phyloP scores from a whole-genome alignment of 1,140 invertebrate genomes.

The Dermatophagoides farinae region DNA sequence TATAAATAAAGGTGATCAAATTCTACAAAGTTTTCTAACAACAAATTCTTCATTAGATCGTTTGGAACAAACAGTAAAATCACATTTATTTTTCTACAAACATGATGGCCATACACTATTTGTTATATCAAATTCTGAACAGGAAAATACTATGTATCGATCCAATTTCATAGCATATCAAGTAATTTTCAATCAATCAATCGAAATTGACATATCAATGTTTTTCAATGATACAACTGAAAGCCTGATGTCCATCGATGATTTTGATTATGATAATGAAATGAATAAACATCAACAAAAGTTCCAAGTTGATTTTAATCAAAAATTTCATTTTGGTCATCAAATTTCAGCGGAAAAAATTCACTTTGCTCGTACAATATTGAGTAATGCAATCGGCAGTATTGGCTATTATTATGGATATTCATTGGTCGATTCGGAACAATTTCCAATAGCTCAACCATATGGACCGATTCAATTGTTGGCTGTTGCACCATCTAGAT shows the following conservation, averaged over 20 bases:
- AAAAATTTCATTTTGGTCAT: conserved; percentile 7
- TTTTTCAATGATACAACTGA: conserved; percentile 4
- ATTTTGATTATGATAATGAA: no score
- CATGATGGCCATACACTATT: conserved; percentile 20
- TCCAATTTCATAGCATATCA: conserved; percentile 58
- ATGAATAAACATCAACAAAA: conserved; percentile 27
- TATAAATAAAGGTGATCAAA: conserved; percentile 12
- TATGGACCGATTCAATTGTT: conserved; percentile 85
- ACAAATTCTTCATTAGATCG: conserved; percentile 42
- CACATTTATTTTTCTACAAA: conserved; percentile 21
- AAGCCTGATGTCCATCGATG: conserved; percentile 30
- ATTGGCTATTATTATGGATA: conserved; percentile 91
- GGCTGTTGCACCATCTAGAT: conserved; percentile 81
- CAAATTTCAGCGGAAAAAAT: conserved; percentile 24
- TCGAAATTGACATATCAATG: conserved; percentile 61
- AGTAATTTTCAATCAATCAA: conserved; percentile 53
- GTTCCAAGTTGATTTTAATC: background rate
- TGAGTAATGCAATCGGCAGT: conserved; percentile 87
- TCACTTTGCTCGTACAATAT: conserved; percentile 56
- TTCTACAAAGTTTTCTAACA: conserved; percentile 38
- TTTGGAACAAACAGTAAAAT: conserved; percentile 52
- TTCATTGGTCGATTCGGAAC: conserved; percentile 58
- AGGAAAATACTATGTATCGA: conserved; percentile 20
- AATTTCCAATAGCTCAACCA: conserved; percentile 49
- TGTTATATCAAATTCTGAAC: conserved; percentile 16